Conservation (phyloP, 2,113 vertebrate species). For the Apaloderma vittatum region DNA sequence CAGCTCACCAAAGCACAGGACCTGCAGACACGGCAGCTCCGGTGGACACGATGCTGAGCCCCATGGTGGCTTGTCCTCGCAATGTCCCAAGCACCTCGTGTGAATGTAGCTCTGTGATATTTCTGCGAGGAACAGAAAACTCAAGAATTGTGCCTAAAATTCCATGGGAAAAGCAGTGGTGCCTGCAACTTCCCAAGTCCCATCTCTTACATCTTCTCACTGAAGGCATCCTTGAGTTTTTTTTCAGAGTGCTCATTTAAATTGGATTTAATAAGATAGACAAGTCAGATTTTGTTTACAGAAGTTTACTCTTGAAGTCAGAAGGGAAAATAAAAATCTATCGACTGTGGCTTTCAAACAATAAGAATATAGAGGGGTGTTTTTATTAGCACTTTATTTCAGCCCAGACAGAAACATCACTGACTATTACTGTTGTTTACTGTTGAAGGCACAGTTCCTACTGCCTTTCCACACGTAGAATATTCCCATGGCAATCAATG, state of each 20-base stretch:
- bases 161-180: not conserved
- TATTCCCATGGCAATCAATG: constrained; percentile 73
- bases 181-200: not conserved
- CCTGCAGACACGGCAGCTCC: rapidly evolving
- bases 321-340: constrained; percentile 75
- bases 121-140: not conserved
- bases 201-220: not conserved
- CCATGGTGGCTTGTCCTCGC: rapidly evolving
- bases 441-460: constrained; percentile 59
- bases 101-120: rapidly evolving
- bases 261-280: constrained; percentile 58
- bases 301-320: constrained; percentile 71
- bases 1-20: not conserved
- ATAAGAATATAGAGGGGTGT: constrained; percentile 36
- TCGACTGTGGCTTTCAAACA: constrained; percentile 69
- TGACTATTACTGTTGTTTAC: constrained; percentile 75
- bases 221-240: not conserved
- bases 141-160: not conserved
- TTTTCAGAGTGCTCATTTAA: constrained; percentile 30
- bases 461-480: constrained; percentile 2
- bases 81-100: rapidly evolving
- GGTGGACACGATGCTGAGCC: rapidly evolving
- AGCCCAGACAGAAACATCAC: constrained; percentile 69
- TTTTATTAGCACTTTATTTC: constrained; percentile 69
- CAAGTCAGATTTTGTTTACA: constrained; percentile 73